Conservation (phyloP, 2,113 vertebrate species). For the Paraplagusia blochii region DNA sequence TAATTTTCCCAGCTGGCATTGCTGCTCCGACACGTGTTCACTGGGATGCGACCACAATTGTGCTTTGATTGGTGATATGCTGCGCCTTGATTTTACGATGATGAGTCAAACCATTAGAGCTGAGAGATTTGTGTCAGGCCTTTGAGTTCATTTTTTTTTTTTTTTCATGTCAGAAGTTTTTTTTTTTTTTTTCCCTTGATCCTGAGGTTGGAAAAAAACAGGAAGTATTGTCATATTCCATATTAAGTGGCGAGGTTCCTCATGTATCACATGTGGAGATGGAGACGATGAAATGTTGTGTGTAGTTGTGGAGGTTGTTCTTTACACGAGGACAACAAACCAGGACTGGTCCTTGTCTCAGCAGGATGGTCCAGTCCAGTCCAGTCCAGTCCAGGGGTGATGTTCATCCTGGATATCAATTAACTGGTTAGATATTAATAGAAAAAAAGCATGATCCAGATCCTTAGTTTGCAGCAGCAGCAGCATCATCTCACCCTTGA, state of each 20-base stretch:
- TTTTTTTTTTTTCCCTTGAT: too few species aligned
- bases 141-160: too few species aligned
- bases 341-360: too few species aligned
- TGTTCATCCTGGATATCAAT: slow-evolving; percentile 61
- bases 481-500: too few species aligned
- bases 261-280: slow-evolving; percentile 27
- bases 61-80: slow-evolving; percentile 17
- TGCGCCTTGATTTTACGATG: slow-evolving; percentile 10
- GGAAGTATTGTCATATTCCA: too few species aligned
- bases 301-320: too few species aligned
- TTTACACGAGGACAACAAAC: slow-evolving; percentile 22
- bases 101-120: neutral
- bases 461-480: slow-evolving; percentile 52
- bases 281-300: too few species aligned
- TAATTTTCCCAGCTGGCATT: slow-evolving; percentile 57
- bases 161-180: too few species aligned
- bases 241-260: neutral
- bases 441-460: slow-evolving; percentile 62
- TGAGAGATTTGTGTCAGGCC: too few species aligned
- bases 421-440: slow-evolving; percentile 74
- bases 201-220: too few species aligned
- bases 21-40: slow-evolving; percentile 10
- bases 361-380: neutral
- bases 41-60: slow-evolving; percentile 23
- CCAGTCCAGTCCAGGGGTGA: slow-evolving; percentile 19